These are phyloP conservation scores for Gavia stellata DNA, from an alignment of 2,113 vertebrate genomes.

Conservation along the genomic window DNA sequence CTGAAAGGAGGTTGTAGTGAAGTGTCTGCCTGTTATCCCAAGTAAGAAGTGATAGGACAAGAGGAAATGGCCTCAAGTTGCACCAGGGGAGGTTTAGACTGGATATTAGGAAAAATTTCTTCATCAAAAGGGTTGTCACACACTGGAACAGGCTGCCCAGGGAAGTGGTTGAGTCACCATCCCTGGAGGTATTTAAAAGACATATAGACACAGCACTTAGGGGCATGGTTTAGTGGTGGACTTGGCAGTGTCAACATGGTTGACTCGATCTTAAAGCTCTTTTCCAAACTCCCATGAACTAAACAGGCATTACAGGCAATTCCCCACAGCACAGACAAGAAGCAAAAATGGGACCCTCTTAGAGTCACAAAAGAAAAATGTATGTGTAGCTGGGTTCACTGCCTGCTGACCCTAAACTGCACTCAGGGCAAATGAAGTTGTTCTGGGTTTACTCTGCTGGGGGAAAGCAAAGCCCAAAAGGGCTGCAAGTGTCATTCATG, in stretches of 20 bases:
- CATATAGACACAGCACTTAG: accelerated
- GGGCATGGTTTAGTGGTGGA: not conserved
- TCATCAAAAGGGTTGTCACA: not conserved
- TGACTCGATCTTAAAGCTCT: not conserved
- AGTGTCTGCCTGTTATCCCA: not conserved
- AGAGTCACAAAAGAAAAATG: not conserved
- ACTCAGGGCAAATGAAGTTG: not conserved
- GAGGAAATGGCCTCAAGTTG: not conserved
- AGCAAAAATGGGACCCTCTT: not conserved
- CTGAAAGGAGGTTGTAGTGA: not conserved
- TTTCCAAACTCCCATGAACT: not conserved
- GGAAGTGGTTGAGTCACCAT: not conserved
- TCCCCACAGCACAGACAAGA: not conserved
- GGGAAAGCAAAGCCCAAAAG: not conserved
- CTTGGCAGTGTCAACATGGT: not conserved
- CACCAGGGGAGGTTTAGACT: not conserved
- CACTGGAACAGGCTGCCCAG: not conserved
- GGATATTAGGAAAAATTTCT: not conserved
- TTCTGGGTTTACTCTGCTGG: not conserved
- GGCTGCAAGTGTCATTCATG: not conserved
- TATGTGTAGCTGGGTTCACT: not conserved
- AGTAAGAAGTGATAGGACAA: not conserved
- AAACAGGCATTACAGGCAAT: not conserved
- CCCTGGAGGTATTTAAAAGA: not conserved
- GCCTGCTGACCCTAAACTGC: not conserved